A percentile compares a stretch with the other conserved stretches of the same genome.
Conservation (phyloP, 1,140 invertebrate species). For the Delia radicum region DNA sequence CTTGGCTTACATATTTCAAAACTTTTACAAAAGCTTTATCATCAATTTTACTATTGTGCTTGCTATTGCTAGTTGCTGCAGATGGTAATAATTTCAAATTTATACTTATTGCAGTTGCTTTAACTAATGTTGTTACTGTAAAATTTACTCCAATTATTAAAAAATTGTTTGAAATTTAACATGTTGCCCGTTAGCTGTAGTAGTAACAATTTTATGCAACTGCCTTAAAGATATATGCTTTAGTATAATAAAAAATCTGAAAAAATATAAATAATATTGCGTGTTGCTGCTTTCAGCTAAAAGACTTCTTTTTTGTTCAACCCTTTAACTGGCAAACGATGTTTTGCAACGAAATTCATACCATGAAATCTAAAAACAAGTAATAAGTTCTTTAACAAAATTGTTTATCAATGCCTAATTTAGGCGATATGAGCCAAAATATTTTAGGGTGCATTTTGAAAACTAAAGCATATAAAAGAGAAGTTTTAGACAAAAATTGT, state of each 20-base stretch:
- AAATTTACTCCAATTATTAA: not conserved
- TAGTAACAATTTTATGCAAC: not conserved
- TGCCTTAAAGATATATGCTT: not conserved
- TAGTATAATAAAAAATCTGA: not conserved
- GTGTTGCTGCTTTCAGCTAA: not conserved
- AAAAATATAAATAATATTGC: not conserved
- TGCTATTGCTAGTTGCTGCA: slow-evolving; percentile 33
- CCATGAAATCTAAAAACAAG: too few relatives aligned
- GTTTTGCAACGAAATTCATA: too few relatives aligned
- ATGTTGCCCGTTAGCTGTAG: not conserved
- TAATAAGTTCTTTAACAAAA: too few relatives aligned
- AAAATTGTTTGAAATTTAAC: not conserved
- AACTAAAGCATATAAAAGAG: too few relatives aligned
- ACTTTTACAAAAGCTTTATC: not conserved
- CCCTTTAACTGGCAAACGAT: too few relatives aligned
- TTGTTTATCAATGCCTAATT: too few relatives aligned
- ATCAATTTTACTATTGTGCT: slow-evolving; percentile 46
- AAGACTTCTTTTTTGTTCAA: too few relatives aligned
- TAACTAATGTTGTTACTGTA: not conserved
- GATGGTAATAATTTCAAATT: slow-evolving; percentile 38
- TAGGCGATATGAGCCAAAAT: too few relatives aligned
- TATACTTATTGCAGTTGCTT: slow-evolving; percentile 29
- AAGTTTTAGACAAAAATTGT: too few relatives aligned
- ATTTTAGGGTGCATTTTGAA: too few relatives aligned
- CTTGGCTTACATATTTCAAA: slow-evolving; percentile 4